Conservation (phyloP, 1,140 invertebrate species). For the Samia ricini region DNA sequence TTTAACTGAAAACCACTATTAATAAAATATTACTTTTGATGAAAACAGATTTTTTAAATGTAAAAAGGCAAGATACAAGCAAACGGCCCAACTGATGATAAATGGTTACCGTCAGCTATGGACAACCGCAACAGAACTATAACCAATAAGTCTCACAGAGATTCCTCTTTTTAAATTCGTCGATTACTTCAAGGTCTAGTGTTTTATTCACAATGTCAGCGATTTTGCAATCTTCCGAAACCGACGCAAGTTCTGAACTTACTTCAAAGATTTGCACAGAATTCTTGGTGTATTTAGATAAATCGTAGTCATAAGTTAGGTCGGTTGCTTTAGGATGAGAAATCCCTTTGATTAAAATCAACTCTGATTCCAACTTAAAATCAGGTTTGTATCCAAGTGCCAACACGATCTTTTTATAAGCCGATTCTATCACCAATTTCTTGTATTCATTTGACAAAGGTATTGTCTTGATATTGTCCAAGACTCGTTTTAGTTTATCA, state of each 20-base stretch:
- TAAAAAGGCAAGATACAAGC: too few species aligned
- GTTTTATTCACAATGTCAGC: constrained; percentile 27
- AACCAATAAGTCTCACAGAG: constrained; percentile 23
- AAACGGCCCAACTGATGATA: too few species aligned
- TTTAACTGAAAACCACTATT: too few species aligned
- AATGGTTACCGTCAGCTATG: too few species aligned
- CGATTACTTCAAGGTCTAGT: constrained; percentile 20
- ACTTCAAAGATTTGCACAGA: constrained; percentile 25
- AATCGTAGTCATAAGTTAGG: constrained; percentile 26
- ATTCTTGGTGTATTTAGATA: constrained; percentile 24
- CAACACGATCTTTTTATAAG: constrained; percentile 24
- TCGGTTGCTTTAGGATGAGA: constrained; percentile 14
- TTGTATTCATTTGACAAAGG: constrained; percentile 26
- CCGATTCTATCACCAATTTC: constrained; percentile 15
- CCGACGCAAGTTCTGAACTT: constrained; percentile 21
- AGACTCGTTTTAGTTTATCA: constrained; percentile 17
- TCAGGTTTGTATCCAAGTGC: constrained; percentile 24
- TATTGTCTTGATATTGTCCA: neutral
- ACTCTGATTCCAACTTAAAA: constrained; percentile 27
- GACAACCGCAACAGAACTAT: too few species aligned
- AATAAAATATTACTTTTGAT: too few species aligned
- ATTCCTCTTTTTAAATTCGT: constrained; percentile 27
- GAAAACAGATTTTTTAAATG: too few species aligned
- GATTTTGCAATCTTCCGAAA: constrained; percentile 21
- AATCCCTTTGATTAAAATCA: constrained; percentile 27